phyloP scores from a whole-genome alignment of 1,140 invertebrate genomes.

The Sweltsa coloradensis region DNA sequence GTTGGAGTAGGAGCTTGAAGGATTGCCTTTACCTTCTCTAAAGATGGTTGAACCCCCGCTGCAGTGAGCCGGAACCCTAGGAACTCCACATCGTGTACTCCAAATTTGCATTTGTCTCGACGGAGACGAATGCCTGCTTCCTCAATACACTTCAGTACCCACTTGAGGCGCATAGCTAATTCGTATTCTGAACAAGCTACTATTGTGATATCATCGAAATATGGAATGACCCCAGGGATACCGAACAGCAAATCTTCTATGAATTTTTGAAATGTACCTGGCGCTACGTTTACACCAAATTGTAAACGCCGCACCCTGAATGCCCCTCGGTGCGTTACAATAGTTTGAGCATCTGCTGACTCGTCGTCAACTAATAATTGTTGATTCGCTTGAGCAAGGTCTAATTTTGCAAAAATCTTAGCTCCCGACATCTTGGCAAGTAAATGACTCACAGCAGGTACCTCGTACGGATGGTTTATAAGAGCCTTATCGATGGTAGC shows the following conservation, averaged over 20 bases:
- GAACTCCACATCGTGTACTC: conserved; percentile 20
- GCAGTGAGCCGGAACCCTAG: conserved; percentile 23
- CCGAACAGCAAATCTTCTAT: conserved; percentile 4
- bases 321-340: conserved; percentile 31
- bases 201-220: background rate
- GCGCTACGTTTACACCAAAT: conserved; percentile 32
- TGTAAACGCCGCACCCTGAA: conserved; percentile 32
- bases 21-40: conserved; percentile 27
- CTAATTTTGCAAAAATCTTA: no score
- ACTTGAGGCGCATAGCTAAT: background rate
- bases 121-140: conserved; percentile 20
- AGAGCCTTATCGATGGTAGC: conserved; percentile 23
- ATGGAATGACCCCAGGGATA: background rate
- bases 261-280: conserved; percentile 27
- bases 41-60: conserved; percentile 21
- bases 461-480: conserved; percentile 18
- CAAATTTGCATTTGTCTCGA: conserved; percentile 25
- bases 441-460: conserved; percentile 12
- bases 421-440: conserved; percentile 1
- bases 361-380: conserved; percentile 24
- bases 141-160: conserved; percentile 16
- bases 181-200: background rate
- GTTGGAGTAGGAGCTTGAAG: conserved; percentile 24
- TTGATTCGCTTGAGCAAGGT: conserved; percentile 24
- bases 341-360: conserved; percentile 5